A percentile compares a stretch with the other conserved stretches of the same genome.
phyloP scores from a whole-genome alignment of 2,888 invertebrate species.

The Nasonovia ribisnigri region DNA sequence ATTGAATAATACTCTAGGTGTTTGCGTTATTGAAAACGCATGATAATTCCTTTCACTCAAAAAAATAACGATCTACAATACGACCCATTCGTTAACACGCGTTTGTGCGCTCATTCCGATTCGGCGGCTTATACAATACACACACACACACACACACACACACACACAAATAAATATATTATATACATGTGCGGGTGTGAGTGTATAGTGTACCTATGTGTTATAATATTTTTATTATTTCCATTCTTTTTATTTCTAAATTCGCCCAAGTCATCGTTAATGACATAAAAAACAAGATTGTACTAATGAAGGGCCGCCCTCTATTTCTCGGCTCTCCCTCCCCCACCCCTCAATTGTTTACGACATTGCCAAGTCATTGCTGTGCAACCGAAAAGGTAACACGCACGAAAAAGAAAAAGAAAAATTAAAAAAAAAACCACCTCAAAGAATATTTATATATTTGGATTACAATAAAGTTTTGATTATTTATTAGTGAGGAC shows the following conservation, averaged over 20 bases:
- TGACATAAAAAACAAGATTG: constrained; percentile 63
- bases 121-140: constrained; percentile 37
- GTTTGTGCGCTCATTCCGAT: constrained; percentile 57
- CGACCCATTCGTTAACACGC: constrained; percentile 61
- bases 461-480: constrained; percentile 54
- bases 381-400: constrained; percentile 44
- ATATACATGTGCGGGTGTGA: neutral
- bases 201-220: neutral
- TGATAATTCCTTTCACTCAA: constrained; percentile 60
- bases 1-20: neutral
- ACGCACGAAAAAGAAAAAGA: neutral
- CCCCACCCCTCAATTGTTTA: constrained; percentile 16
- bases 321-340: constrained; percentile 55
- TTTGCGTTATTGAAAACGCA: constrained; percentile 63
- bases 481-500: constrained; percentile 49
- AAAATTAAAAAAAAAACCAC: constrained; percentile 1
- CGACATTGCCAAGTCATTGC: constrained; percentile 47
- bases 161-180: neutral
- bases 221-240: constrained; percentile 57
- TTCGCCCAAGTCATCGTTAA: constrained; percentile 65
- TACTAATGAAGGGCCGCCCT: constrained; percentile 64
- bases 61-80: constrained; percentile 59
- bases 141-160: neutral
- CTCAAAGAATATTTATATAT: constrained; percentile 20
- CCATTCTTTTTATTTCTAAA: constrained; percentile 63